These are phyloP conservation scores for Caenorhabditis zanzibari DNA, from an alignment of 2,888 invertebrate species.

Conservation along the genomic window DNA sequence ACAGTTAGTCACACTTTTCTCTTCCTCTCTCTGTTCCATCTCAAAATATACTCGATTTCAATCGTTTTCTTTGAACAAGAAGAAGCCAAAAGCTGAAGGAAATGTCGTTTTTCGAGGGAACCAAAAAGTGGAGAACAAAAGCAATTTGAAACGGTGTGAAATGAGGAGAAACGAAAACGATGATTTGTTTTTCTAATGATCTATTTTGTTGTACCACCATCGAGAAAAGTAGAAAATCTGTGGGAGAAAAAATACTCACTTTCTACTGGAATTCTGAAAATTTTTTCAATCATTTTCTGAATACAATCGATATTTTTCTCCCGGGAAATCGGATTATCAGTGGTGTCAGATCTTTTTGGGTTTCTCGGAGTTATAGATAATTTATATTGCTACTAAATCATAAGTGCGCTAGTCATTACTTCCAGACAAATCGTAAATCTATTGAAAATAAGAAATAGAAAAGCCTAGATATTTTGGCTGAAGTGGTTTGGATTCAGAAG, in stretches of 20 bases:
- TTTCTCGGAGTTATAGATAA: no score
- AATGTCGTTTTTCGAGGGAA: conserved; percentile 4
- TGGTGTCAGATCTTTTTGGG: no score
- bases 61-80: conserved; percentile 22
- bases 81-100: neutral
- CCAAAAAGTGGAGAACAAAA: conserved; percentile 17
- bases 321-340: no score
- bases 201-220: neutral
- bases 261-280: neutral
- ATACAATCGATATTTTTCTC: neutral
- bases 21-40: neutral
- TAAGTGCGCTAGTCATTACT: no score
- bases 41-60: conserved; percentile 30
- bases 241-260: neutral
- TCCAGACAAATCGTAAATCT: no score
- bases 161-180: conserved; percentile 20
- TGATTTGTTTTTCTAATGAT: conserved; percentile 27
- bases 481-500: no score
- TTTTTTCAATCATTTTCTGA: neutral
- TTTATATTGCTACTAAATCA: no score
- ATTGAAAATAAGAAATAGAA: no score
- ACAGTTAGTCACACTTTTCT: conserved; percentile 33
- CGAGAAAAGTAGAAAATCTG: neutral
- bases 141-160: conserved; percentile 48
- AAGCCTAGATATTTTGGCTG: no score